Conservation (phyloP, 1,140 invertebrate genomes). For the Hypothenemus hampei region DNA sequence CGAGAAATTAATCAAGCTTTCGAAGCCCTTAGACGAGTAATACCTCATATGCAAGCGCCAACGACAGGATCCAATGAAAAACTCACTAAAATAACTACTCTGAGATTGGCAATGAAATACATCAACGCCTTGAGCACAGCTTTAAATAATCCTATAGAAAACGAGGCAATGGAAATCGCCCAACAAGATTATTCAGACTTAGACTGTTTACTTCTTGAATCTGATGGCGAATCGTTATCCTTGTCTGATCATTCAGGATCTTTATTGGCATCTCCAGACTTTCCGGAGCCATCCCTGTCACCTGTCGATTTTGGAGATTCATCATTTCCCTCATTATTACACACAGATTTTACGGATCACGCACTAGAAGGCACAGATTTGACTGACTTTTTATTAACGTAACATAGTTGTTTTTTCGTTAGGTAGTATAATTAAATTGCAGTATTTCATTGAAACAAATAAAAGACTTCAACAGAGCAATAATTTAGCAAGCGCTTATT, state of each 20-base stretch:
- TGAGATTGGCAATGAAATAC: slow-evolving; percentile 81
- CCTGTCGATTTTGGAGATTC: slow-evolving; percentile 41
- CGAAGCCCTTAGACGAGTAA: slow-evolving; percentile 67
- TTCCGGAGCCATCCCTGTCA: slow-evolving; percentile 40
- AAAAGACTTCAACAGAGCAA: too few species aligned
- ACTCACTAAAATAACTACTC: slow-evolving; percentile 82
- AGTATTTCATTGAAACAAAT: too few species aligned
- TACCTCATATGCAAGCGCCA: slow-evolving; percentile 56
- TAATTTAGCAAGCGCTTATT: too few species aligned
- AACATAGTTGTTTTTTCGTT: too few species aligned
- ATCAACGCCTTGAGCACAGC: slow-evolving; percentile 61
- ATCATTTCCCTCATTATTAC: slow-evolving; percentile 38
- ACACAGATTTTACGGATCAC: slow-evolving; percentile 40
- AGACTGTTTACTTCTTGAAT: slow-evolving; percentile 50
- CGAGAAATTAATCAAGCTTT: slow-evolving; percentile 85
- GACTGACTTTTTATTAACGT: slow-evolving; percentile 41
- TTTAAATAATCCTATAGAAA: slow-evolving; percentile 33
- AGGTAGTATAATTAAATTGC: too few species aligned
- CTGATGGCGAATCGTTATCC: slow-evolving; percentile 52
- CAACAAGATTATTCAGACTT: slow-evolving; percentile 41
- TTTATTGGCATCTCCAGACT: slow-evolving; percentile 41
- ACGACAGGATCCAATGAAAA: slow-evolving; percentile 58
- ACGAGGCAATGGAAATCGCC: slow-evolving; percentile 11
- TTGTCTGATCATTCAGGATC: slow-evolving; percentile 43
- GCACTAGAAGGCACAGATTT: slow-evolving; percentile 36